Percentiles rank a stretch among this genome's conserved stretches.
These are phyloP conservation scores for Actenoides hombroni DNA, from an alignment of 2,113 vertebrate species.

Conservation along the genomic window DNA sequence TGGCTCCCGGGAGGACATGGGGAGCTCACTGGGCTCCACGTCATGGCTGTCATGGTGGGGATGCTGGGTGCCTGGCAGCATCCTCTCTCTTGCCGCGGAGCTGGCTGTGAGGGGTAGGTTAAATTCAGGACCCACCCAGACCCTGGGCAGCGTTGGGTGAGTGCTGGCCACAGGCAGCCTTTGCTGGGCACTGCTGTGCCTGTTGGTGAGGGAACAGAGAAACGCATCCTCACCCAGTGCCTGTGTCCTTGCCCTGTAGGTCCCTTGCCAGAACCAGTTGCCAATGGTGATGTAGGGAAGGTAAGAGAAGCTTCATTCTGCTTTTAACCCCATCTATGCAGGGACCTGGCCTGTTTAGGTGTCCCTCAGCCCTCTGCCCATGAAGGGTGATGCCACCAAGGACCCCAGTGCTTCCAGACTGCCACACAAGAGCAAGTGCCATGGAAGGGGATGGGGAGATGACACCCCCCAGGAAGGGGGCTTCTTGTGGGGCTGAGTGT, in stretches of 20 bases:
- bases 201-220: not conserved
- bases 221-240: not conserved
- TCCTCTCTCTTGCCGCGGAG: rapidly evolving
- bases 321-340: not conserved
- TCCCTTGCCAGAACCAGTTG: constrained; percentile 82
- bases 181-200: not conserved
- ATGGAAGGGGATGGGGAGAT: not conserved
- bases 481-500: not conserved
- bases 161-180: not conserved
- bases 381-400: not conserved
- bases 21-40: not conserved
- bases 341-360: not conserved
- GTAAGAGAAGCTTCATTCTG: constrained; percentile 64
- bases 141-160: not conserved
- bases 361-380: not conserved
- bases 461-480: not conserved
- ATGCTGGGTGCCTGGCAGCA: not conserved
- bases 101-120: not conserved
- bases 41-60: rapidly evolving
- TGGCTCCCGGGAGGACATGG: not conserved
- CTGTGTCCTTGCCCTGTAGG: constrained; percentile 59
- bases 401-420: not conserved
- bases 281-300: constrained; percentile 88
- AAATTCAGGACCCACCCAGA: not conserved
- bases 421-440: not conserved